phyloP scores from a whole-genome alignment of 2,113 vertebrate genomes.

The Urocynchramus pylzowi region DNA sequence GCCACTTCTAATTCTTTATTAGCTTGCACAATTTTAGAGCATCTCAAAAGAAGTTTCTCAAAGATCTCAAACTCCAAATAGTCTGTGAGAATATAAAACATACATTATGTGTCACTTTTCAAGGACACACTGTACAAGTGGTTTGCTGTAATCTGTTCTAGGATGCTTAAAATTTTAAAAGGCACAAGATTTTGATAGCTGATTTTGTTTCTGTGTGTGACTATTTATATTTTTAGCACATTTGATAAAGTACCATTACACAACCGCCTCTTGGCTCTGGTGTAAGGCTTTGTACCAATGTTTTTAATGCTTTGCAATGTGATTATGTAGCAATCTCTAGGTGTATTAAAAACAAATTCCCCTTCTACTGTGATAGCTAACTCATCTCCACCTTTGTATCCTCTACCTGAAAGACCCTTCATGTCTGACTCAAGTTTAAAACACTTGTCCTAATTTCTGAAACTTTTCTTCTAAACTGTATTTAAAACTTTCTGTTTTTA shows the following conservation, averaged over 20 bases:
- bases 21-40: not conserved
- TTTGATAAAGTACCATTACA: slow-evolving; percentile 21
- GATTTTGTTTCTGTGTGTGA: slow-evolving; percentile 25
- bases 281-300: not conserved
- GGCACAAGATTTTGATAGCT: slow-evolving; percentile 30
- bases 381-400: not conserved
- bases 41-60: not conserved
- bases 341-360: not conserved
- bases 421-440: not conserved
- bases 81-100: not conserved
- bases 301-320: not conserved
- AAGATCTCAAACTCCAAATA: not conserved
- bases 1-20: not conserved
- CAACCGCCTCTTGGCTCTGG: not conserved
- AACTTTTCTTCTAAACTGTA: not conserved
- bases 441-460: not conserved
- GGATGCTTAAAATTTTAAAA: slow-evolving; percentile 18
- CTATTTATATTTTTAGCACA: slow-evolving; percentile 15
- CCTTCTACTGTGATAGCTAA: not conserved
- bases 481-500: not conserved
- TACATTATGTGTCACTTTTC: not conserved
- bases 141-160: not conserved
- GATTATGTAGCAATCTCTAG: not conserved
- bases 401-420: not conserved
- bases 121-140: not conserved